phyloP scores from a whole-genome alignment of 2,888 invertebrate genomes.

The Anodontia alba region DNA sequence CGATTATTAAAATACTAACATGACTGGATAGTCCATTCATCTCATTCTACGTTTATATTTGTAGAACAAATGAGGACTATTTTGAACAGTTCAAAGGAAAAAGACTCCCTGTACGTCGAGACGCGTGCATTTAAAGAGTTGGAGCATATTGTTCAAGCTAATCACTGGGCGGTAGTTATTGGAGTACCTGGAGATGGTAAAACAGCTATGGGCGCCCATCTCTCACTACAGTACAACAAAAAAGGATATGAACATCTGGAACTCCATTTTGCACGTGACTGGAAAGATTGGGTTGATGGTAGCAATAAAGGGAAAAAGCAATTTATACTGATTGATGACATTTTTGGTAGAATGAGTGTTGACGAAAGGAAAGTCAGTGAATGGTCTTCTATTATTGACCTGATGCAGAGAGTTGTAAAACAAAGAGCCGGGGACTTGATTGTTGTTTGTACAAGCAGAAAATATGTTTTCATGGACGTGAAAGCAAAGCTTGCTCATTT shows the following conservation, averaged over 20 bases:
- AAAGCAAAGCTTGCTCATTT: background rate
- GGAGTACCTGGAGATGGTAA: conserved; percentile 2
- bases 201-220: background rate
- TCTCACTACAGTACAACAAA: background rate
- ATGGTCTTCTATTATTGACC: background rate
- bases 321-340: background rate
- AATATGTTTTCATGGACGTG: background rate
- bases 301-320: background rate
- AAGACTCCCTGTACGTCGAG: background rate
- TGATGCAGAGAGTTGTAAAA: conserved; percentile 1
- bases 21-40: no score
- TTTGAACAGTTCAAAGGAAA: background rate
- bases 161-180: background rate
- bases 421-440: background rate
- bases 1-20: no score
- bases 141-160: background rate
- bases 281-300: conserved; percentile 1
- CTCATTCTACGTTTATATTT: no score
- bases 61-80: conserved; percentile 1
- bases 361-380: conserved; percentile 11
- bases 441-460: background rate
- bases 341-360: conserved; percentile 4
- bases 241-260: background rate
- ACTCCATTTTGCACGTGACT: background rate
- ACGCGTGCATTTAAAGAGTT: background rate